phyloP scores from a whole-genome alignment of 1,140 invertebrate species.

The Sycophila sp. region DNA sequence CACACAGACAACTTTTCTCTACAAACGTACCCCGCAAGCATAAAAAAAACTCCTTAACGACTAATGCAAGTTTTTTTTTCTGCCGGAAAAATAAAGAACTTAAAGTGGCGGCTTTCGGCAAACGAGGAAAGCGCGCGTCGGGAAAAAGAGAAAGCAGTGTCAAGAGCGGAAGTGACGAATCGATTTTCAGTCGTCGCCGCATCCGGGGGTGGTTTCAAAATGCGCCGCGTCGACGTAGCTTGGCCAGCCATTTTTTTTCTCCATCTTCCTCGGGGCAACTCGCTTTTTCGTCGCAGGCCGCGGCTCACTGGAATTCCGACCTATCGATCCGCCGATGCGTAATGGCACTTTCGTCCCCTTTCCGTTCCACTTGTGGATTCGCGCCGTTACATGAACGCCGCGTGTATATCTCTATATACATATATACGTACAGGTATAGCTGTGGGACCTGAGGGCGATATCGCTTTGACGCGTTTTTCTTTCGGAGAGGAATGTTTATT shows the following conservation, averaged over 20 bases:
- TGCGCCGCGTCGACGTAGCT: not conserved
- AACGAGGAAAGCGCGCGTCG: not conserved
- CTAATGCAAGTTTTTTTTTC: too few species aligned
- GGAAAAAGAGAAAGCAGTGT: not conserved
- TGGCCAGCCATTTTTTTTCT: slow-evolving; percentile 7
- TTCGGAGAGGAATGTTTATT: too few species aligned
- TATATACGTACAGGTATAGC: too few species aligned
- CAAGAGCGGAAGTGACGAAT: slow-evolving; percentile 30
- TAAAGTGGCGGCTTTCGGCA: too few species aligned
- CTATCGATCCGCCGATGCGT: not conserved
- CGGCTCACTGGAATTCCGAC: slow-evolving; percentile 3
- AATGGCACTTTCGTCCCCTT: not conserved
- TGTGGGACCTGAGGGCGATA: too few species aligned
- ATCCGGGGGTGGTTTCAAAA: slow-evolving; percentile 18
- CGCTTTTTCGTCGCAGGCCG: not conserved
- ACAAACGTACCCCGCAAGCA: too few species aligned
- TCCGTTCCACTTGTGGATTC: not conserved
- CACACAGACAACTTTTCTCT: too few species aligned
- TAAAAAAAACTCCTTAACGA: too few species aligned
- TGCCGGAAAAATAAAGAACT: too few species aligned
- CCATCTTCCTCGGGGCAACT: not conserved
- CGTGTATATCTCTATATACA: too few species aligned
- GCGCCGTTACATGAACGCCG: too few species aligned
- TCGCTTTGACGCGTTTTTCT: too few species aligned
- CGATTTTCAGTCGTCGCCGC: slow-evolving; percentile 22